Conservation (phyloP, 2,888 invertebrate species). For the Xestia ashworthii region DNA sequence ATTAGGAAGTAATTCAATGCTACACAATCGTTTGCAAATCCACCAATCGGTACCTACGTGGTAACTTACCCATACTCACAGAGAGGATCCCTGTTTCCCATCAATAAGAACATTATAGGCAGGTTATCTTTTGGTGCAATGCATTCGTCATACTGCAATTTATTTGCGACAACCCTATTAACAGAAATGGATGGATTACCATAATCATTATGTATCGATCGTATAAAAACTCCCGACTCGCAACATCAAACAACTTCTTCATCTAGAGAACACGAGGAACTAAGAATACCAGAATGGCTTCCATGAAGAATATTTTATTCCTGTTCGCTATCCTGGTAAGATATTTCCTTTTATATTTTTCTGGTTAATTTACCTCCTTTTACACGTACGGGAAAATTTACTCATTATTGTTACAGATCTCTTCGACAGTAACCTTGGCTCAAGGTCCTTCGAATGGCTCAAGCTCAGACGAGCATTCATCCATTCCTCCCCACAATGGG, state of each 20-base stretch:
- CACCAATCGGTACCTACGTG: not conserved
- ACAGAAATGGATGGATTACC: constrained; percentile 50
- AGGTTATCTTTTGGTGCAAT: not conserved
- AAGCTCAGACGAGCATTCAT: constrained; percentile 1
- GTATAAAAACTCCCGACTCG: constrained; percentile 54
- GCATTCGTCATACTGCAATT: not conserved
- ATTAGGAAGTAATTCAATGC: not conserved
- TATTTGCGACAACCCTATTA: constrained; percentile 48
- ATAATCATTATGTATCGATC: constrained; percentile 55
- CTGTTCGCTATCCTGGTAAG: constrained; percentile 69
- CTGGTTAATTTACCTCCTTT: not conserved
- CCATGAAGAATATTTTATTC: constrained; percentile 47
- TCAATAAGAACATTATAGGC: not conserved
- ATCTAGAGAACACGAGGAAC: constrained; percentile 46
- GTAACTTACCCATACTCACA: not conserved
- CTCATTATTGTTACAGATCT: constrained; percentile 30
- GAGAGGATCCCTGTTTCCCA: not conserved
- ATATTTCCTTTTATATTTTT: not conserved
- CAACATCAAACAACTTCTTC: constrained; percentile 58
- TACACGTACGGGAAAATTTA: not conserved
- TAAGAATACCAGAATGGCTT: constrained; percentile 47
- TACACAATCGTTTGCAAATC: not conserved
- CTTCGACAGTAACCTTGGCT: constrained; percentile 45
- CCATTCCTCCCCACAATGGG: constrained; percentile 21
- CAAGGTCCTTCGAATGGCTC: constrained; percentile 41